Base-by-base conservation (phyloP, 2,797 vertebrate genomes). In the Mallotus villosus region DNA sequence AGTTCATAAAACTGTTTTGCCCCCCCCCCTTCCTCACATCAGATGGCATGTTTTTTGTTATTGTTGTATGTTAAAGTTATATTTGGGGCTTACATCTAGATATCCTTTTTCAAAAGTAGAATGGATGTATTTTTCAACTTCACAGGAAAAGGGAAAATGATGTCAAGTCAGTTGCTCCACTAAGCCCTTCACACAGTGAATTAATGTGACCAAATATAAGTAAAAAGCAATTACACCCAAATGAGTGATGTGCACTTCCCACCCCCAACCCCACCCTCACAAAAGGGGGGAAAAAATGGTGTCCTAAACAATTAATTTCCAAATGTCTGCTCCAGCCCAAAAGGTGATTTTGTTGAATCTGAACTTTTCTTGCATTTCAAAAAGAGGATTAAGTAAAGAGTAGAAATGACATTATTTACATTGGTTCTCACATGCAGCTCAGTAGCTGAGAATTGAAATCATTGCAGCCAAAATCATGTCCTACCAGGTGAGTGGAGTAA, bases 361-460 rank as follows among this genome's bases (percentile, higher is more conserved):
- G 6, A 87, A 83, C 75, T 79, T 87, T 81, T 83, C 82, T 92
- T 88, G 85, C 87, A 88, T 88, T 90, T 89, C 81, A 80, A 89
- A 86, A 88, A 85, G 75, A 86, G 74, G 78, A 81, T 85, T 81
- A 83, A 79, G 82, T 86, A 88, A 88, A 90, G 81, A 91, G 90
- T 93, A 94, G 86, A 93, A 95, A 92, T 90, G 73, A 90, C 77
- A 83, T 71, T 93, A 94, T 94, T 92, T 94, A 94, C 93, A 94
- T 76, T 78, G 86, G 85, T 86, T 91, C 90, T 90, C 87, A 92
- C 93, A 94, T 94, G 93, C 93, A 90, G 90, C 89, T 91, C 77
- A 83, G 84, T 91, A 92, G 85, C 88, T 86, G 86, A 88, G 79
- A 85, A 78, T 82, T 84, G 76, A 87, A 90, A 82, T 68, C 53